Percentiles rank a stretch among this genome's conserved stretches.
phyloP scores from a whole-genome alignment of 1,140 invertebrate genomes.

The Lepidurus packardi region DNA sequence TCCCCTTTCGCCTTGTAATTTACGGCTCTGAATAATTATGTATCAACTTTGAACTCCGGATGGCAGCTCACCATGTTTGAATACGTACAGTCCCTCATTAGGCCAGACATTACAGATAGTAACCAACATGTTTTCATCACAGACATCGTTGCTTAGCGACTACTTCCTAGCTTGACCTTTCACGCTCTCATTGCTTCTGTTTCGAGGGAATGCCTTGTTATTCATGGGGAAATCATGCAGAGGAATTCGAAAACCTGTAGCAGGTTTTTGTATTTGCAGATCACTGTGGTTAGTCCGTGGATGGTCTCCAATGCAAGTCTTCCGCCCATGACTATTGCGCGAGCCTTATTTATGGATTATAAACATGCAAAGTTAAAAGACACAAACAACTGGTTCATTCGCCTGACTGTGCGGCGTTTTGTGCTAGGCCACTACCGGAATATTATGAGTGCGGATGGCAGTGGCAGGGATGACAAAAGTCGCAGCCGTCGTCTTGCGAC shows the following conservation, averaged over 20 bases:
- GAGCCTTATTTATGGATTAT: background rate
- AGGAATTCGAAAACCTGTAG: background rate
- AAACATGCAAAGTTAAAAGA: background rate
- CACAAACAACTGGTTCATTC: background rate
- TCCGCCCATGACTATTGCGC: background rate
- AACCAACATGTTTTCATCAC: constrained; percentile 20
- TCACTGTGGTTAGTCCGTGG: background rate
- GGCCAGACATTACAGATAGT: constrained; percentile 7
- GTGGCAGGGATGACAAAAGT: background rate
- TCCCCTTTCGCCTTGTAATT: background rate
- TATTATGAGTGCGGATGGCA: background rate
- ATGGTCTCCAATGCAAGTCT: background rate
- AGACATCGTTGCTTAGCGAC: background rate
- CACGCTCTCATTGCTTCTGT: background rate
- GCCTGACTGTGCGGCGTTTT: background rate
- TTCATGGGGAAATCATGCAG: no score
- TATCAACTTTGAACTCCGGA: background rate
- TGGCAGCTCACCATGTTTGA: background rate
- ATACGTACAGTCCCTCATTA: background rate
- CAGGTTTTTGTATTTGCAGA: constrained; percentile 4
- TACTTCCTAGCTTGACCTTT: background rate
- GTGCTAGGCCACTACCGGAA: background rate
- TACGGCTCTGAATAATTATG: constrained; percentile 15
- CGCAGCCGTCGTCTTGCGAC: background rate
- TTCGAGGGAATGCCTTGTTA: background rate